Evolutionary conservation across 2,888 invertebrate species (phyloP), one percentile per base, ranked within the genome.

Genomic region (Cheilosia variabilis): DNA sequence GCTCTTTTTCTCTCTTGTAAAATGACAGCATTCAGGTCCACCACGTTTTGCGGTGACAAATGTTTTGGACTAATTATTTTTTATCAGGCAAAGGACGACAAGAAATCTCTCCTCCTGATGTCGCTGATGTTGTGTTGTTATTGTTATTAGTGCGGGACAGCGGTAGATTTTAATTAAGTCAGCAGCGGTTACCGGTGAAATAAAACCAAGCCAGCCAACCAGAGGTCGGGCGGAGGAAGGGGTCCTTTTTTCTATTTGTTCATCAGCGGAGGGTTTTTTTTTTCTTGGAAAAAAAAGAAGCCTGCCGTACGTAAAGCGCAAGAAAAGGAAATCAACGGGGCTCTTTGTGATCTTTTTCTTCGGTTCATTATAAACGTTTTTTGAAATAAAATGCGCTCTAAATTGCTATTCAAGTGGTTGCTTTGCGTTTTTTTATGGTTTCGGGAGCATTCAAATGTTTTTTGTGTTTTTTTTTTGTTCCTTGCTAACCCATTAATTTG

Each of bases 91-190:
- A 77, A 71, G 50, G 31, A 57, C 22, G 6, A 58, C 37, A 73
- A 60, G 73, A 68, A 60, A 73, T 68, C 52, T 24, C 50, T 69
- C 15, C 17, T 47, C 22, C 62, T 68, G 68, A 50, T 76, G 75
- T 55, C 34, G 53, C 62, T 68, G 68, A 50, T 76, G 75, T 62
- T 43, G 53, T 43, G 37, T 43, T 66, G 60, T 83, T 83, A 52
- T 68, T 73, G 75, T 62, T 80, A 71, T 71, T 57, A 58, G 52
- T 66, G 68, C 27, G 15, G 43, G 57, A 69, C 65, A 58, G 37
- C 69, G 76, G 69, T 71, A 27, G 71, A 65, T 71, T 84, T 80
- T 84, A 84, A 84, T 84, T 84, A 84, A 84, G 84, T 84, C 69
- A 75, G 53, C 80, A 60, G 75, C 60, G 73, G 75, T 76, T 79